Percentiles rank a stretch among this genome's conserved stretches.
Evolutionary conservation across 1,140 invertebrate genomes (phyloP).

Genomic region (Bacillus rossius): DNA sequence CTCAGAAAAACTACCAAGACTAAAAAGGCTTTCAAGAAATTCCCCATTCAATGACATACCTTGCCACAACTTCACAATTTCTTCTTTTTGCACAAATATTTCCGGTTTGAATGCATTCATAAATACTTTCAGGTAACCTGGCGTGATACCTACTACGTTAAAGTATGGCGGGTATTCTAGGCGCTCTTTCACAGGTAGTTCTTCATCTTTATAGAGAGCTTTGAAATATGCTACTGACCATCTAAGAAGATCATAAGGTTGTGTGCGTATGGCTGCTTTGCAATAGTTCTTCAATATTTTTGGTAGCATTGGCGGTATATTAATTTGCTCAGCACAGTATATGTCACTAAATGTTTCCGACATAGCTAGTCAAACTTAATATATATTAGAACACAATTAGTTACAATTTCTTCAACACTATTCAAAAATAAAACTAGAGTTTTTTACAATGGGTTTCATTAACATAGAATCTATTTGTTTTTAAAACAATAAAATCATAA

Average conservation of each 20-base stretch:
- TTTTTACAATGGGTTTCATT: too few species aligned
- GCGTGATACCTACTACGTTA: constrained; percentile 59
- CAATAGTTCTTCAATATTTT: constrained; percentile 78
- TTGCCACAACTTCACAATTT: constrained; percentile 54
- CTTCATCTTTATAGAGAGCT: constrained; percentile 54
- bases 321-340: constrained; percentile 50
- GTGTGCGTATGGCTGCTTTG: constrained; percentile 84
- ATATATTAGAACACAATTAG: too few species aligned
- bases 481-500: too few species aligned
- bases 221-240: constrained; percentile 82
- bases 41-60: constrained; percentile 55
- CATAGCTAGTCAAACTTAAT: too few species aligned
- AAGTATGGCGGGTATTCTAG: constrained; percentile 59
- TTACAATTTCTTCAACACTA: too few species aligned
- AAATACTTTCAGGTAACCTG: constrained; percentile 69
- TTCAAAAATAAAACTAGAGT: too few species aligned
- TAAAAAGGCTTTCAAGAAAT: constrained; percentile 55
- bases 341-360: too few species aligned
- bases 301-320: constrained; percentile 75
- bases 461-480: too few species aligned
- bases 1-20: constrained; percentile 45
- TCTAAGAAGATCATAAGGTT: constrained; percentile 74
- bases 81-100: constrained; percentile 3
- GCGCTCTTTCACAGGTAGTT: constrained; percentile 67
- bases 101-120: constrained; percentile 54